Conservation (phyloP, 2,113 vertebrate genomes). For the Heterotis niloticus region DNA sequence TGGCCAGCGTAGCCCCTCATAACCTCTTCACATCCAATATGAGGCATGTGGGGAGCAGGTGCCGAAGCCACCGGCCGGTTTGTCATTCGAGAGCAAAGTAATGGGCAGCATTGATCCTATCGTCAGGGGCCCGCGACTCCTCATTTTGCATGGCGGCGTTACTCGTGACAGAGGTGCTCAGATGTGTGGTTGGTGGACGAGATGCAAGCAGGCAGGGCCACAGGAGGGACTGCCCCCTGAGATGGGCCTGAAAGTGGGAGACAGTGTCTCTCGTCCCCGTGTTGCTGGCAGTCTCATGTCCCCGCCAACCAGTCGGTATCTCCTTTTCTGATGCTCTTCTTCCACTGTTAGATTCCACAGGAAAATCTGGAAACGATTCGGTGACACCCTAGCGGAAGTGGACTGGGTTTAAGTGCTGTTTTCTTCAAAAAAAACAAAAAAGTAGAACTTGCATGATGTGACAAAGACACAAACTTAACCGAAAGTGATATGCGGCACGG, state of each 20-base stretch:
- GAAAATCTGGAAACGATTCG: not conserved
- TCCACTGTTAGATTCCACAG: no score
- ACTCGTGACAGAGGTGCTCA: conserved; percentile 63
- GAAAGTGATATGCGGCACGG: not conserved
- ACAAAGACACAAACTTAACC: not conserved
- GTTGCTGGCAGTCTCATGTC: not conserved
- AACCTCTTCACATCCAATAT: conserved; percentile 70
- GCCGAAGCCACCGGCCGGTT: conserved; percentile 55
- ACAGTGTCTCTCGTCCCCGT: not conserved
- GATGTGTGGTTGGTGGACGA: conserved; percentile 34
- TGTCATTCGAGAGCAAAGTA: conserved; percentile 69
- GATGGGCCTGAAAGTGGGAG: not conserved
- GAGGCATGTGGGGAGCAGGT: conserved; percentile 62
- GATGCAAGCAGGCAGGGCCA: conserved; percentile 26
- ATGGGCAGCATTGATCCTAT: conserved; percentile 70
- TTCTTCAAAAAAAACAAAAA: no score
- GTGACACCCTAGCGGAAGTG: not conserved
- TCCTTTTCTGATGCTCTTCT: not conserved
- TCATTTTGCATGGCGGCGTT: conserved; percentile 77
- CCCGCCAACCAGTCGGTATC: not conserved
- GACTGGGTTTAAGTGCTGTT: not conserved
- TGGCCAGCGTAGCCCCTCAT: conserved; percentile 63
- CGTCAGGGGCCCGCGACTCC: conserved; percentile 57
- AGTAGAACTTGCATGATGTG: not conserved
- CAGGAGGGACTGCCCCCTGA: not conserved